A percentile compares a stretch with the other conserved stretches of the same genome.
phyloP scores from a whole-genome alignment of 2,888 invertebrate species.

The Vanessa cardui region DNA sequence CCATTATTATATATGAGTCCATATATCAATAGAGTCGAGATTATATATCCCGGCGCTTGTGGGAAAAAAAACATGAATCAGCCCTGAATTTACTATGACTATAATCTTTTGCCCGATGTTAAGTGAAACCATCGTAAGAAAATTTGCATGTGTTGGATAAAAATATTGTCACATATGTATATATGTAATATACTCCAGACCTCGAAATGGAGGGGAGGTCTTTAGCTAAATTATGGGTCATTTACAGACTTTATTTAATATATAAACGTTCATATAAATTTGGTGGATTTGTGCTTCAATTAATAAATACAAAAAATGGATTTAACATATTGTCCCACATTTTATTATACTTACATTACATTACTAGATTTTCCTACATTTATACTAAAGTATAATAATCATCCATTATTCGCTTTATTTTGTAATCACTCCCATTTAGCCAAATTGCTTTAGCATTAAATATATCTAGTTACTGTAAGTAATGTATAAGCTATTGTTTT shows the following conservation, averaged over 20 bases:
- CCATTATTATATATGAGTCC: neutral
- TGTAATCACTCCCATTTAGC: conserved; percentile 8
- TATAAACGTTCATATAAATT: neutral
- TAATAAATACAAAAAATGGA: conserved; percentile 7
- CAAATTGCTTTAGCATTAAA: conserved; percentile 36
- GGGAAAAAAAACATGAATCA: too few relatives aligned
- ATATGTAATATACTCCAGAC: too few relatives aligned
- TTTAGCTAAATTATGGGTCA: neutral
- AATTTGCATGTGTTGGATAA: too few relatives aligned
- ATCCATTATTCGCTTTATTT: neutral
- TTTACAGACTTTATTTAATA: neutral
- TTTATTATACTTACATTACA: neutral
- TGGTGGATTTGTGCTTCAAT: neutral
- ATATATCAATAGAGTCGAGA: too few relatives aligned
- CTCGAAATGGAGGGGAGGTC: too few relatives aligned
- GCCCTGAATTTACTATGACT: too few relatives aligned
- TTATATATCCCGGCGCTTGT: too few relatives aligned
- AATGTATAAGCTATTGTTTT: conserved; percentile 44
- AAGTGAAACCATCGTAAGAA: too few relatives aligned
- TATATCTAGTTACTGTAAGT: conserved; percentile 24
- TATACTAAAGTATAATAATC: neutral
- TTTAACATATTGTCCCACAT: neutral
- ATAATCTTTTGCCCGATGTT: too few relatives aligned
- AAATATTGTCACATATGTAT: too few relatives aligned
- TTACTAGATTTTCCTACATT: neutral